phyloP scores from a whole-genome alignment of 2,113 vertebrate species.

The Scomber japonicus region DNA sequence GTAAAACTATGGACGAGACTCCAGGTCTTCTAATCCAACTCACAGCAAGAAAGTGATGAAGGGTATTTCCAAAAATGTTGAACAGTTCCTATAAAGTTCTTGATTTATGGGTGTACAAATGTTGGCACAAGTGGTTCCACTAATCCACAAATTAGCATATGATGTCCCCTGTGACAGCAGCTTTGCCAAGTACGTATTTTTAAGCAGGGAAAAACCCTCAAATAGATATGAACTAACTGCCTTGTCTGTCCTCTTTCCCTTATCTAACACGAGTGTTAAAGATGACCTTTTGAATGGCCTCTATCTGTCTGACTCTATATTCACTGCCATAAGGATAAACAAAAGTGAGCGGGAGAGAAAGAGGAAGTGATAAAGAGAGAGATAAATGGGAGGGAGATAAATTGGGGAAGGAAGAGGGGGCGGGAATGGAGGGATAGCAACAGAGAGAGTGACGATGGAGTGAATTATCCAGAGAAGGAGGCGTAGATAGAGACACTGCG shows the following conservation, averaged over 20 bases:
- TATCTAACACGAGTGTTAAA: background rate
- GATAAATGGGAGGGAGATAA: slow-evolving; percentile 12
- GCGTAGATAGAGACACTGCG: slow-evolving; percentile 15
- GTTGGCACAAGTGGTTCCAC: background rate
- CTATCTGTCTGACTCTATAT: background rate
- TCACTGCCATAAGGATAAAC: slow-evolving; percentile 5
- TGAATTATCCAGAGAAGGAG: slow-evolving; percentile 47
- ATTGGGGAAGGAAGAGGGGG: background rate
- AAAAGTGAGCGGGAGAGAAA: background rate
- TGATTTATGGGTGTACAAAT: background rate
- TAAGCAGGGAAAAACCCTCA: background rate
- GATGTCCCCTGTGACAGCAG: background rate
- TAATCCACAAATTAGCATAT: background rate
- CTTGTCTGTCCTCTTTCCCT: background rate
- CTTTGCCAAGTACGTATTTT: background rate
- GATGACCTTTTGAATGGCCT: slow-evolving; percentile 4
- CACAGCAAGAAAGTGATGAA: no score
- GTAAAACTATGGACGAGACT: no score
- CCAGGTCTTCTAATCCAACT: no score
- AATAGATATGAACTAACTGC: slow-evolving; percentile 1
- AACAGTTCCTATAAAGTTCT: no score
- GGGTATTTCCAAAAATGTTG: no score
- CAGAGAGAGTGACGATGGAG: slow-evolving; percentile 7
- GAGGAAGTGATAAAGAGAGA: background rate
- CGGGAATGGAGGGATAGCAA: slow-evolving; percentile 27